These are phyloP conservation scores for Epizoanthus fatuus DNA, from an alignment of 92 coral and sea anemone species.

Conservation along the genomic window DNA sequence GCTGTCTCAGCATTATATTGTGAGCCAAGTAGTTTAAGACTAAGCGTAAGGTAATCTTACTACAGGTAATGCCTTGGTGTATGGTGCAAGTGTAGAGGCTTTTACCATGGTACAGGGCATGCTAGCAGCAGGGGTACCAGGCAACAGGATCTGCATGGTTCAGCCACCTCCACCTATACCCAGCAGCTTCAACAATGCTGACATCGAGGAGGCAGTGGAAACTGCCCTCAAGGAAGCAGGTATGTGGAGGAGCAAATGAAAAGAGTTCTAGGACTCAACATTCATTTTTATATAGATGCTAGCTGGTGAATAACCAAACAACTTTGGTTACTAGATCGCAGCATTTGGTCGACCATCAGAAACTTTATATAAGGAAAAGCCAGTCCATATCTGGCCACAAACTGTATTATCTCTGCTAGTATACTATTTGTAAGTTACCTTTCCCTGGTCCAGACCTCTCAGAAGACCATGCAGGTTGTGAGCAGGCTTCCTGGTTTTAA, in stretches of 20 bases:
- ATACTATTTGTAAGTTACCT: too few species aligned
- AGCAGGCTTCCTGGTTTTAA: too few species aligned
- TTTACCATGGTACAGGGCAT: constrained; percentile 88
- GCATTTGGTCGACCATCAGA: too few species aligned
- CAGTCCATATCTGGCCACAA: too few species aligned
- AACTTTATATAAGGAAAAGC: too few species aligned
- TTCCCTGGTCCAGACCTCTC: too few species aligned
- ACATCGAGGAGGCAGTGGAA: constrained; percentile 88
- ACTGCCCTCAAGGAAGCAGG: constrained; percentile 49
- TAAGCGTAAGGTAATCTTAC: background rate
- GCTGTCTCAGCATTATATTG: too few species aligned
- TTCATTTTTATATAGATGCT: background rate
- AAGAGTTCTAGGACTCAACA: background rate
- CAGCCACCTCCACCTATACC: constrained; percentile 93
- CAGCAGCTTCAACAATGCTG: constrained; percentile 93
- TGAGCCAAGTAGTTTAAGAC: too few species aligned
- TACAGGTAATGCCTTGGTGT: constrained; percentile 92
- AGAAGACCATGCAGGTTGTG: too few species aligned
- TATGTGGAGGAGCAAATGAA: background rate
- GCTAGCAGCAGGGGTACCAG: constrained; percentile 82
- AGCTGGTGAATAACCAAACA: background rate
- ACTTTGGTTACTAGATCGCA: too few species aligned
- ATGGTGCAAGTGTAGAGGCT: constrained; percentile 91
- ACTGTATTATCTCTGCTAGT: too few species aligned
- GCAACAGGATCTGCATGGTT: constrained; percentile 85